Evolutionary conservation across 1,140 invertebrate species (phyloP).

Genomic region (Apis florea): DNA sequence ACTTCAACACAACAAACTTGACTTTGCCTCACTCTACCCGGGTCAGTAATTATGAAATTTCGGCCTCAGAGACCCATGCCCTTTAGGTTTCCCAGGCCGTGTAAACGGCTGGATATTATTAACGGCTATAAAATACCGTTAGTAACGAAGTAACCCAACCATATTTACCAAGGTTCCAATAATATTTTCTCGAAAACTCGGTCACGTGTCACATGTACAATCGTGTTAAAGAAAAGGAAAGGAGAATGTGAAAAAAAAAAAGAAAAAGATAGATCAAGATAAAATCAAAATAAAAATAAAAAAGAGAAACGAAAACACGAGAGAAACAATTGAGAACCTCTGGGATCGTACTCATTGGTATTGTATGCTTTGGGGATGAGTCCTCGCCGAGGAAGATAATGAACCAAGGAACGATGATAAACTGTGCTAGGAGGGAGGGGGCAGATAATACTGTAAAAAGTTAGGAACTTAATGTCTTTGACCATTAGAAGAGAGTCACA

Average conservation of each 20-base stretch:
- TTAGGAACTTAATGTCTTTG: conserved; percentile 54
- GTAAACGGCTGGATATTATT: conserved; percentile 1
- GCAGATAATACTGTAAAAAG: conserved; percentile 55
- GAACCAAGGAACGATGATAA: conserved; percentile 54
- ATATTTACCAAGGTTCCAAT: background rate
- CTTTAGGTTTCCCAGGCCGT: background rate
- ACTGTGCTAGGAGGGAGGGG: conserved; percentile 6
- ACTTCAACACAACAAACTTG: conserved; percentile 19
- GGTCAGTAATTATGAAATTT: conserved; percentile 22
- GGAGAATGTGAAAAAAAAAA: background rate
- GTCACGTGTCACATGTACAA: background rate
- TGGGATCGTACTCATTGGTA: conserved; percentile 18
- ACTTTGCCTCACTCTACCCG: background rate
- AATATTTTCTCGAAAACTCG: conserved; percentile 4
- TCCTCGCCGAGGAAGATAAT: conserved; percentile 50
- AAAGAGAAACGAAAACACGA: too few relatives aligned
- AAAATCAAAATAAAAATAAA: background rate
- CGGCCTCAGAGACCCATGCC: background rate
- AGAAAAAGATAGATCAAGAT: background rate
- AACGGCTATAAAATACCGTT: conserved; percentile 29
- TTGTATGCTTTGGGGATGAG: conserved; percentile 56
- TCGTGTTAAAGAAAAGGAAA: background rate
- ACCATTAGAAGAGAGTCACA: conserved; percentile 47
- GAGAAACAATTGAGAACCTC: conserved; percentile 16
- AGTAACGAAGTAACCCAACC: background rate